phyloP scores from a whole-genome alignment of 2,797 vertebrate genomes.

The Coregonus suidteri region DNA sequence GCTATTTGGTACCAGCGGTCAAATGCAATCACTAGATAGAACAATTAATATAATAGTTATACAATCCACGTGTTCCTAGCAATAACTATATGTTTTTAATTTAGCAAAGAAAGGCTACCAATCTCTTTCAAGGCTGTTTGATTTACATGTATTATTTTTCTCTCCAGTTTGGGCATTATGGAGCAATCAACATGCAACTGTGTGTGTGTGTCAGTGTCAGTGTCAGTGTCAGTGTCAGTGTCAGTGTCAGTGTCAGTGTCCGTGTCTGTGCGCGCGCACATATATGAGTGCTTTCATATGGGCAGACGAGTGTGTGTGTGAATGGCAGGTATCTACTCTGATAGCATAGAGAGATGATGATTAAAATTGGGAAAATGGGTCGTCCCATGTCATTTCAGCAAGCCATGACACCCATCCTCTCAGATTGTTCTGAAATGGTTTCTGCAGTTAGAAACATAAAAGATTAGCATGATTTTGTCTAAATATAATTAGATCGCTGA shows the following conservation, averaged over 20 bases:
- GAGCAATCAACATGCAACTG: background rate
- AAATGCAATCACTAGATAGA: background rate
- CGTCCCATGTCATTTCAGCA: no score
- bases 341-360: no score
- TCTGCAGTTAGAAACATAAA: background rate
- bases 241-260: no score
- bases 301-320: background rate
- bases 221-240: no score
- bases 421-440: no score
- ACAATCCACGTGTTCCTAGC: background rate
- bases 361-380: no score
- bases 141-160: background rate
- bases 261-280: background rate
- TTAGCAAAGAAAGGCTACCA: background rate
- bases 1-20: background rate
- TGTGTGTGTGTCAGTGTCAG: background rate
- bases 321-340: background rate
- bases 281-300: constrained; percentile 3
- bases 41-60: constrained; percentile 3
- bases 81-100: background rate
- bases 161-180: no score
- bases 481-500: no score
- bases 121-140: background rate
- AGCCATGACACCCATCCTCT: no score
- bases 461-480: no score